Conservation (phyloP, 2,888 invertebrate genomes). For the Coenonympha arcania region DNA sequence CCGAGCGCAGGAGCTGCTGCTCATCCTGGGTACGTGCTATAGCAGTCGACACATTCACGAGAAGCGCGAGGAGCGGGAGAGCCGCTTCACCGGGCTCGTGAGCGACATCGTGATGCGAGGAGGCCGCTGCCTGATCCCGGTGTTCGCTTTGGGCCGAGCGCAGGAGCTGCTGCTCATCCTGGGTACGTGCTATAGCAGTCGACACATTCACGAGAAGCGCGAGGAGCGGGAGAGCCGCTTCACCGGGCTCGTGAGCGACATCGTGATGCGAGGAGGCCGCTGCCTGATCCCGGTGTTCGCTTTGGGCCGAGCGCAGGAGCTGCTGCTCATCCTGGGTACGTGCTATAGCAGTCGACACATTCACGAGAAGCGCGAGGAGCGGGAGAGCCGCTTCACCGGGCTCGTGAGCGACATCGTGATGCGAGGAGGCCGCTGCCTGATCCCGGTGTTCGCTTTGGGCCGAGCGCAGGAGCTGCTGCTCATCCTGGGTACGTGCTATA, state of each 20-base stretch:
- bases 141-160: conserved; percentile 97
- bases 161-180: conserved; percentile 96
- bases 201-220: conserved; percentile 95
- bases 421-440: conserved; percentile 97
- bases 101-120: conserved; percentile 97
- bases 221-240: conserved; percentile 97
- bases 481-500: too few species aligned
- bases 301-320: conserved; percentile 95
- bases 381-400: conserved; percentile 93
- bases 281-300: conserved; percentile 99
- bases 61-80: conserved; percentile 96
- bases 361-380: conserved; percentile 97
- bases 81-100: conserved; percentile 91
- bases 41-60: conserved; percentile 96
- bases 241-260: conserved; percentile 93
- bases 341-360: too few species aligned
- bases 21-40: too few species aligned
- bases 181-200: too few species aligned
- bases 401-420: conserved; percentile 96
- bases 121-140: conserved; percentile 98
- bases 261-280: conserved; percentile 96
- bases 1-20: conserved; percentile 94
- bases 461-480: conserved; percentile 96
- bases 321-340: conserved; percentile 95
- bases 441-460: conserved; percentile 98